Conservation (phyloP, 1,140 invertebrate genomes). For the Metaphire vulgaris region DNA sequence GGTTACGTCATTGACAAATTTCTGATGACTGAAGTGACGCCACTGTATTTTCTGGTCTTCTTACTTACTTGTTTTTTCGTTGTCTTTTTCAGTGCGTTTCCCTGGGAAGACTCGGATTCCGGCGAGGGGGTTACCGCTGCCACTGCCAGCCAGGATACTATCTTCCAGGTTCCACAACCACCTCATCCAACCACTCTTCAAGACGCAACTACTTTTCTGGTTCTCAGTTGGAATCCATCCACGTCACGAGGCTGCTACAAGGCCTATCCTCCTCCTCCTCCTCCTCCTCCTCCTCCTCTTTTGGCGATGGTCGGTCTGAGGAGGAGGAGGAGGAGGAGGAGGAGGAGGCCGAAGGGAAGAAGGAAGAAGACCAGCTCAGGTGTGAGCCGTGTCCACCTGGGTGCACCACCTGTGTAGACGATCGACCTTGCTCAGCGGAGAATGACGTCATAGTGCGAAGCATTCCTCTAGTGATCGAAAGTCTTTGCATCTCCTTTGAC, state of each 20-base stretch:
- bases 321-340: no score
- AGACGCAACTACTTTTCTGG: neutral
- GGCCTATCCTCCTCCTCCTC: neutral
- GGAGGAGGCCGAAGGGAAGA: no score
- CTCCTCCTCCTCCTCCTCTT: no score
- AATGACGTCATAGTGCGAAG: conserved; percentile 60
- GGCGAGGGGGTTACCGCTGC: conserved; percentile 41
- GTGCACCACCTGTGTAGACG: conserved; percentile 49
- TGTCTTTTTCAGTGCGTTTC: conserved; percentile 41
- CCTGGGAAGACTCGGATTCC: conserved; percentile 35
- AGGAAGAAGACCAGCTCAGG: neutral
- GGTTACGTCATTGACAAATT: no score
- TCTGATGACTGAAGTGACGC: no score
- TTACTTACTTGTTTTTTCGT: neutral
- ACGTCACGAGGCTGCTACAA: neutral
- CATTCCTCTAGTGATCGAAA: conserved; percentile 63
- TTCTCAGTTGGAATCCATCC: neutral
- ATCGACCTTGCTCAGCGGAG: conserved; percentile 56
- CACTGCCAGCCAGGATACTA: conserved; percentile 34
- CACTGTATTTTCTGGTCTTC: no score
- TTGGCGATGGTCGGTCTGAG: no score
- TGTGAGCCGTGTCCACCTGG: neutral
- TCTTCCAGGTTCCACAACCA: neutral
- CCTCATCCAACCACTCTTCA: no score
- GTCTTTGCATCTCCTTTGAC: conserved; percentile 66